Evolutionary conservation across 2,888 invertebrate genomes (phyloP), one percentile per base, ranked within the genome.

Genomic region (Cryptocheilus praepositus): DNA sequence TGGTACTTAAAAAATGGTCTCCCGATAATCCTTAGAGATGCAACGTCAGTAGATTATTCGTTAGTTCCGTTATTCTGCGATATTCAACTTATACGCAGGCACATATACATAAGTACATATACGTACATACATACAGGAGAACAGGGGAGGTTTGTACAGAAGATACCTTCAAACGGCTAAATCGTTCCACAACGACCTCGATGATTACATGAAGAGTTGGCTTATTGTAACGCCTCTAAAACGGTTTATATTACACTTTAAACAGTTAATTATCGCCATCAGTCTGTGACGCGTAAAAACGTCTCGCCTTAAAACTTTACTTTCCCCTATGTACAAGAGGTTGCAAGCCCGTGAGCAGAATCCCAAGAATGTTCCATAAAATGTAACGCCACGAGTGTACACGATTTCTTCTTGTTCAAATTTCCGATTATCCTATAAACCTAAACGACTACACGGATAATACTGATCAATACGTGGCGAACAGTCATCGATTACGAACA

Each of bases 201-300:
- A 44, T 21, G 64, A 69, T 71, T 70, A 74, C 71, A 71, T 63
- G 76, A 68, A 70, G 69, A 79, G 69, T 49, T 65, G 62, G 65
- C 60, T 63, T 76, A 79, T 66, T 49, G 63, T 64, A 70, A 71
- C 66, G 68, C 73, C 53, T 21, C 21, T 28, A 15, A 36, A 19
- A 43, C 51, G 49, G 16, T 46, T 72, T 83, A 84, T 87, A 81
- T 84, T 84, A 86, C 86, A 86, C 85, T 85, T 84, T 83, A 76
- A 82, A 86, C 84, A 83, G 77, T 19, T 36, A 36, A 36, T 36
- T 36, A 36, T 36, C 36, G 36, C 36, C 36, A 36, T 36, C 36
- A 36, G 36, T 36, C 36, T 36, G n/a, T n/a, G 36, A 36, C 36
- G 36, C 53, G 56, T 58, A 49, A 21, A 52, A 65, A 53, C 67